Evolutionary conservation across 1,140 invertebrate genomes (phyloP).

Genomic region (Mizuhopecten yessoensis): DNA sequence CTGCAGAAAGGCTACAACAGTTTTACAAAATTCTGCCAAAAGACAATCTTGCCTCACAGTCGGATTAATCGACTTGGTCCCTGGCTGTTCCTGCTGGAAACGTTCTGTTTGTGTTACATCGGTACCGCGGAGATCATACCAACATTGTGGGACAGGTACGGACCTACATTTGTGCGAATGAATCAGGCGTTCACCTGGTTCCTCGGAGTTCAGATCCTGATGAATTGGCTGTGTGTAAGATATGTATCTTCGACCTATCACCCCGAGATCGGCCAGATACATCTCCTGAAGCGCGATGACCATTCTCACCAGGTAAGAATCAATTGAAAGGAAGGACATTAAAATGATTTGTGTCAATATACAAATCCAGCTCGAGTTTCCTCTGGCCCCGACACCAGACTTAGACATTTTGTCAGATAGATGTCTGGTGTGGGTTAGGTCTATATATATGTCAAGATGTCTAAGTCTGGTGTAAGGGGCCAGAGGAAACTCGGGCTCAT

Average conservation of each 20-base stretch:
- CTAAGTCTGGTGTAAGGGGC: no score
- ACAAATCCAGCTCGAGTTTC: no score
- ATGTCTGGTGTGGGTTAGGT: no score
- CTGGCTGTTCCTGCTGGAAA: background rate
- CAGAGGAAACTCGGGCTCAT: no score
- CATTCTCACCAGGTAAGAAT: background rate
- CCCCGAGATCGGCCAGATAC: background rate
- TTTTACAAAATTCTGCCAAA: background rate
- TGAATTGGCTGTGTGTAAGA: conserved; percentile 1
- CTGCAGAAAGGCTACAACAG: background rate
- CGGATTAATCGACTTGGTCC: background rate
- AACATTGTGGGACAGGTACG: background rate
- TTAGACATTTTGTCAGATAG: no score
- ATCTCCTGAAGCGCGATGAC: background rate
- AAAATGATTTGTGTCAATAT: no score
- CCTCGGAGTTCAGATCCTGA: background rate
- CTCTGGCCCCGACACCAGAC: no score
- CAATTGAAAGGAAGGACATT: no score
- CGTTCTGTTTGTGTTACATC: background rate
- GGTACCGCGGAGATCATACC: background rate
- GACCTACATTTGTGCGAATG: background rate
- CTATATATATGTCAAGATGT: no score
- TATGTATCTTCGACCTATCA: background rate
- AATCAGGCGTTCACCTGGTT: background rate
- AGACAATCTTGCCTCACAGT: background rate